phyloP scores from a whole-genome alignment of 2,888 invertebrate species.

The Drosophila pegasa region DNA sequence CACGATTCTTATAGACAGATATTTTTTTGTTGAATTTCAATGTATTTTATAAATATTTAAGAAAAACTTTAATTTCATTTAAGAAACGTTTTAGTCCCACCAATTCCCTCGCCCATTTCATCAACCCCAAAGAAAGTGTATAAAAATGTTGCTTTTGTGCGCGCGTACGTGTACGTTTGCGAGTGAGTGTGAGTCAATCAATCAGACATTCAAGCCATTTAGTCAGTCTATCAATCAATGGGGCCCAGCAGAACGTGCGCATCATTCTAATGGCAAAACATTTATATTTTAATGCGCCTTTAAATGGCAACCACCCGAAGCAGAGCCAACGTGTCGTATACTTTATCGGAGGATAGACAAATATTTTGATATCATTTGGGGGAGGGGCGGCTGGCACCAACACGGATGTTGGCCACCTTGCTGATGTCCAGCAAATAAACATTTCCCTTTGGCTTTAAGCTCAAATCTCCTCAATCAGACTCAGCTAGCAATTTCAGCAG shows the following conservation, averaged over 20 bases:
- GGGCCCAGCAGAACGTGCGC: conserved; percentile 56
- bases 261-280: conserved; percentile 66
- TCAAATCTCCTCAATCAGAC: conserved; percentile 28
- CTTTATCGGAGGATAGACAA: conserved; percentile 19
- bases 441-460: conserved; percentile 21
- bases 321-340: conserved; percentile 27
- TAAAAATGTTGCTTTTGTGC: conserved; percentile 6
- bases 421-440: conserved; percentile 32
- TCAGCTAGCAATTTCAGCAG: conserved; percentile 26
- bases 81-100: too few relatives aligned
- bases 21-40: too few relatives aligned
- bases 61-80: too few relatives aligned
- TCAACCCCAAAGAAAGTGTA: conserved; percentile 18
- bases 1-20: too few relatives aligned
- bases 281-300: conserved; percentile 63
- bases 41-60: too few relatives aligned
- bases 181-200: conserved; percentile 67
- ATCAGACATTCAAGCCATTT: conserved; percentile 76
- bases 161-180: conserved; percentile 42
- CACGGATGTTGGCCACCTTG: conserved; percentile 11
- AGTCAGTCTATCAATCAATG: conserved; percentile 77
- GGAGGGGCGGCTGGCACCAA: too few relatives aligned
- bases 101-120: too few relatives aligned
- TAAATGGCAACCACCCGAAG: conserved; percentile 34
- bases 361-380: conserved; percentile 4